Evolutionary conservation across 2,797 vertebrate species (phyloP), one percentile per base, ranked within the genome.

Genomic region (Hippocampus kuda): DNA sequence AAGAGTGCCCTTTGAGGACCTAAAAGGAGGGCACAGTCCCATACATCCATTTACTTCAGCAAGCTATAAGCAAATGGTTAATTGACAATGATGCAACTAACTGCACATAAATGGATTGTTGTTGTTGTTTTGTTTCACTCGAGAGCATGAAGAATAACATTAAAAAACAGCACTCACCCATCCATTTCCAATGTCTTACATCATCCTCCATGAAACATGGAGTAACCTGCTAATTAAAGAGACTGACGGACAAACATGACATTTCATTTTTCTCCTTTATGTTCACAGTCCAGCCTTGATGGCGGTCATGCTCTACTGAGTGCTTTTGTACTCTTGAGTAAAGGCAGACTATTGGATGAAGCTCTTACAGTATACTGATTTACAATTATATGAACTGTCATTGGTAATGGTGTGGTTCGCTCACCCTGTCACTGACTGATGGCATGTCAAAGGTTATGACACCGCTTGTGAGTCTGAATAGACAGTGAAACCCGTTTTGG

Each of bases 1-100:
- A 89, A 24, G n/a, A 24, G 53, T 24, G 9, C 22, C n/a, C 7
- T 11, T 54, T 54, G 20, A 22, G 18, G 20, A n/a, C 49, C 6
- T 53, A 53, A 8, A 20, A 53, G 49, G 20, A 53, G 20, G 1
- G 20, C 20, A 53, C 20, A 53, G 8, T 53, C 7, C 49, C 49
- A 53, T 53, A 20, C 16, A 53, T 53, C 49, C 49, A 53, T 51
- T 20, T 2, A 22, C 49, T 51, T 22, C 49, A 51, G 16, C 16
- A 0, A 51, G 18, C 16, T 51, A 51, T 18, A 51, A 46, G 10
- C 10, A 46, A 51, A 51, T 8, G 16, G 18, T 53, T 53, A 53
- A 53, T 53, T 22, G n/a, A 57, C 24, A 57, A 27, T 27, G 5
- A 27, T 27, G n/a, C 54, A 27, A 57, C 5, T 57, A 27, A 12